A percentile compares a stretch with the other conserved stretches of the same genome.
phyloP scores from a whole-genome alignment of 2,113 vertebrate genomes.

The Tringa solitaria region DNA sequence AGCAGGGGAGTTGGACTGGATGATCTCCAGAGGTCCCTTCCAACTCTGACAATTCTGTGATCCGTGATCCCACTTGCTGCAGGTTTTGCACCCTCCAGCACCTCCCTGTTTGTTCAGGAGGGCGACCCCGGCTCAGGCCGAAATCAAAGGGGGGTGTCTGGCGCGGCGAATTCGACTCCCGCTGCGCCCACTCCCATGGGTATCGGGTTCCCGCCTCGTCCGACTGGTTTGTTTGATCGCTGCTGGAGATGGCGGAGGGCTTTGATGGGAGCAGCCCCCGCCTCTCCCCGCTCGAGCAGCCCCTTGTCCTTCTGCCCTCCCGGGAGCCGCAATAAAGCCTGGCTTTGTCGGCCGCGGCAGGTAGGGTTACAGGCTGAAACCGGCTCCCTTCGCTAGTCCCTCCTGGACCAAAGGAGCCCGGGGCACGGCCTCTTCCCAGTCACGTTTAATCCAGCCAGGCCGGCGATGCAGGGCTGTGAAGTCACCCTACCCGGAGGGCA shows the following conservation, averaged over 20 bases:
- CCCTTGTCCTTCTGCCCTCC: neutral
- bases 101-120: neutral
- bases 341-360: constrained; percentile 8
- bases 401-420: neutral
- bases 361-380: constrained; percentile 57
- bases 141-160: constrained; percentile 50
- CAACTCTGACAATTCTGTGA: too few relatives aligned
- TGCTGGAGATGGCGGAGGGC: constrained; percentile 50
- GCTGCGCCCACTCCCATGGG: constrained; percentile 58
- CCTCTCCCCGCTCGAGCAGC: neutral
- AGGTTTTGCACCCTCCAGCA: constrained; percentile 6
- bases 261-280: constrained; percentile 57
- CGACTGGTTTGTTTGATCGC: constrained; percentile 71
- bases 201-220: constrained; percentile 67
- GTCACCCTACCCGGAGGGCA: neutral
- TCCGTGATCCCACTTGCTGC: neutral
- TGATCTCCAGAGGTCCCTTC: too few relatives aligned
- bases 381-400: neutral
- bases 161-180: neutral
- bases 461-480: constrained; percentile 55
- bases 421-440: constrained; percentile 47
- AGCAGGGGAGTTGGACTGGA: too few relatives aligned
- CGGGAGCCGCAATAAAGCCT: constrained; percentile 17
- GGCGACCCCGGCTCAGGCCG: neutral
- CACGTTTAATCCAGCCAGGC: constrained; percentile 59